A percentile compares a stretch with the other conserved stretches of the same genome.
phyloP scores from a whole-genome alignment of 2,797 vertebrate species.

The Danio choprae region DNA sequence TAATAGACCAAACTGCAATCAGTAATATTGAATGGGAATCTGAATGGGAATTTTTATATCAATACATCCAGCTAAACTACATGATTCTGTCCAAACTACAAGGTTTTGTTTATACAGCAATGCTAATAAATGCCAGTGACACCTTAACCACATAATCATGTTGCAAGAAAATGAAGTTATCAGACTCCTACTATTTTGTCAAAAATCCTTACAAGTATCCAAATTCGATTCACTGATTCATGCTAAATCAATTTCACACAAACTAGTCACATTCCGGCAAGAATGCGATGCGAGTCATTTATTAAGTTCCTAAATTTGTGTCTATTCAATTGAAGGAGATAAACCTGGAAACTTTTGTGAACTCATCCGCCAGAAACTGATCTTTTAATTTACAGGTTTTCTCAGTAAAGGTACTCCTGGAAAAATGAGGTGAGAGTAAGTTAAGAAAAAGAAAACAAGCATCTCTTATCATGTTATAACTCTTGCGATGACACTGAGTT shows the following conservation, averaged over 20 bases:
- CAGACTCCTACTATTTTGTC: not conserved
- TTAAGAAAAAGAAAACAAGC: conserved; percentile 7
- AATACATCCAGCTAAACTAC: not conserved
- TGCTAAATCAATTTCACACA: conserved; percentile 3
- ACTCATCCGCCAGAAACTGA: conserved; percentile 1
- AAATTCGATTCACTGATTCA: not conserved
- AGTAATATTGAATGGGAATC: not conserved
- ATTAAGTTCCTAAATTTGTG: not conserved
- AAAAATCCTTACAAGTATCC: conserved; percentile 16
- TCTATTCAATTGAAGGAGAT: not conserved
- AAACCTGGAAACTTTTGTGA: not conserved
- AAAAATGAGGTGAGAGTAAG: not conserved
- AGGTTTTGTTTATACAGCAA: not conserved
- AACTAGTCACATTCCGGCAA: not conserved
- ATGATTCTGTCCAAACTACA: not conserved
- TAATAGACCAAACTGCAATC: not conserved
- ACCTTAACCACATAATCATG: not conserved
- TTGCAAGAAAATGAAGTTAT: not conserved
- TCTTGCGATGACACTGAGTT: not conserved
- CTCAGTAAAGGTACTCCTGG: not conserved
- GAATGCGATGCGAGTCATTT: not conserved
- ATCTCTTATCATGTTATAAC: not conserved
- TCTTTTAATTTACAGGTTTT: not conserved
- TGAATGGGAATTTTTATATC: not conserved
- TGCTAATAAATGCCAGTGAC: not conserved